Conservation (phyloP, 2,888 invertebrate genomes). For the Tridacna gigas region DNA sequence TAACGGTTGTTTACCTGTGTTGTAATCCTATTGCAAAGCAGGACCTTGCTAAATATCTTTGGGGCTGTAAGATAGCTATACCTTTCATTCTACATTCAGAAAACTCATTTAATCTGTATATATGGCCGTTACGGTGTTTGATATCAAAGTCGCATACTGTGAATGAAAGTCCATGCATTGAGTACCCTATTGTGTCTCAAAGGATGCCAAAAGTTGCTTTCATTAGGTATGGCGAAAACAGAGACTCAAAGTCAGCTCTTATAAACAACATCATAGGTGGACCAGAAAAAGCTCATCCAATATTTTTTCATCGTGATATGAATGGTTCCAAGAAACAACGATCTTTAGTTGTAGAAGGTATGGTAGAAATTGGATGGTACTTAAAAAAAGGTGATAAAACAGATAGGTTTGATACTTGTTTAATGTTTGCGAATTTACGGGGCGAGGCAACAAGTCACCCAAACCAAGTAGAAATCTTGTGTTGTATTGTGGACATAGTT, state of each 20-base stretch:
- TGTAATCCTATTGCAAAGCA: no score
- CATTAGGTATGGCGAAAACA: conserved; percentile 7
- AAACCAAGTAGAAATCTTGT: no score
- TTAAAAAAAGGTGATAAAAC: not conserved
- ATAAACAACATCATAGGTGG: conserved; percentile 28
- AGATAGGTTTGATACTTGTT: not conserved
- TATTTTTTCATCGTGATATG: conserved; percentile 27
- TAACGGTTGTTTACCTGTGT: conserved; percentile 3
- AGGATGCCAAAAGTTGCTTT: conserved; percentile 13
- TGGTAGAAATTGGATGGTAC: conserved; percentile 33
- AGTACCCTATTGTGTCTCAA: not conserved
- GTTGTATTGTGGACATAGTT: no score
- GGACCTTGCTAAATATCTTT: conserved; percentile 7
- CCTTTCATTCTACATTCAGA: conserved; percentile 21
- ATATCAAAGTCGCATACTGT: no score
- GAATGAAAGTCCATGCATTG: no score
- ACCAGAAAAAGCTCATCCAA: conserved; percentile 32
- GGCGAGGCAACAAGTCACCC: not conserved
- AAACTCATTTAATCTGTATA: not conserved
- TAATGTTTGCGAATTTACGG: conserved; percentile 21
- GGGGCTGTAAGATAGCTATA: conserved; percentile 30
- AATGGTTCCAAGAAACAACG: conserved; percentile 17
- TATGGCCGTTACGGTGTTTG: not conserved
- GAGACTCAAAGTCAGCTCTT: conserved; percentile 22
- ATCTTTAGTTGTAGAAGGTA: conserved; percentile 17